Evolutionary conservation across 2,888 invertebrate genomes (phyloP).

Genomic region (Julus scandinavius): DNA sequence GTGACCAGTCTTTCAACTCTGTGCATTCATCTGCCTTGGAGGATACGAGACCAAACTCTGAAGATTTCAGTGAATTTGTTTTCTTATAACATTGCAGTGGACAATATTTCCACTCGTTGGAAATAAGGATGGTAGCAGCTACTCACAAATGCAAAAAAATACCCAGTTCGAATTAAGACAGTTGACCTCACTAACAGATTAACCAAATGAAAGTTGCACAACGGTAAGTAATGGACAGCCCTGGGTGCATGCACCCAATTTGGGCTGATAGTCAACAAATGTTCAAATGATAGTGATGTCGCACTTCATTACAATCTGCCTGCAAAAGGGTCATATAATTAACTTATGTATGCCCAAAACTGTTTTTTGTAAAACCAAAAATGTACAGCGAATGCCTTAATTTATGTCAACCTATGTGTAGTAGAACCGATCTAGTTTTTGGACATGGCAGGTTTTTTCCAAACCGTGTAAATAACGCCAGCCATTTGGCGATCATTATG

Average conservation of each 20-base stretch:
- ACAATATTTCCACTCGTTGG: not conserved
- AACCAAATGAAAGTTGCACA: not conserved
- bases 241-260: not conserved
- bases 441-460: not conserved
- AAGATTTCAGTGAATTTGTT: slow-evolving; percentile 57
- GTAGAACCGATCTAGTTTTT: not conserved
- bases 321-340: not conserved
- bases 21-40: not conserved
- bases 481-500: not conserved
- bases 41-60: not conserved
- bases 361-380: not conserved
- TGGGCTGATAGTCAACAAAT: not conserved
- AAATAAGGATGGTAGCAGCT: not conserved
- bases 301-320: not conserved
- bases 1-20: not conserved
- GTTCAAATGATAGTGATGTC: not conserved
- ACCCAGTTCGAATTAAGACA: not conserved
- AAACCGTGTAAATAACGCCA: not conserved
- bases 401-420: not conserved
- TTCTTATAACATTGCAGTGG: slow-evolving; percentile 50
- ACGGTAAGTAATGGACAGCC: not conserved
- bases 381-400: slow-evolving; percentile 11
- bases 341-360: not conserved
- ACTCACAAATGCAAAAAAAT: not conserved
- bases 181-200: not conserved